Evolutionary conservation across 2,113 vertebrate genomes (phyloP).

Genomic region (Rhinolophus ferrumequinum): DNA sequence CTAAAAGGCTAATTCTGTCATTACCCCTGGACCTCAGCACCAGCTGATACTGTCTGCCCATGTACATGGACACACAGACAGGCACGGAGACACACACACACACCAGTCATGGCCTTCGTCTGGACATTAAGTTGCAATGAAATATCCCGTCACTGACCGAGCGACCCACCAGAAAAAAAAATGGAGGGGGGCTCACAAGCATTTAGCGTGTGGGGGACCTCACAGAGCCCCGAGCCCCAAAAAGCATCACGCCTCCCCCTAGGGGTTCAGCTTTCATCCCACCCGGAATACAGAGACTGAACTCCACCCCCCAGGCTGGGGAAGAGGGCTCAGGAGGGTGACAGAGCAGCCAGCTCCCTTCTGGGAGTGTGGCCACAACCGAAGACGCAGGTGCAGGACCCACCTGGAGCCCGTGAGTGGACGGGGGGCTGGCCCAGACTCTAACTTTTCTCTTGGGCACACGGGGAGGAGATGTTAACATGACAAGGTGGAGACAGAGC

Average conservation of each 20-base stretch:
- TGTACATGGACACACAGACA: neutral
- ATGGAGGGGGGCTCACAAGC: accelerated
- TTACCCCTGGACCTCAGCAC: too few species aligned
- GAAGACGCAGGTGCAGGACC: neutral
- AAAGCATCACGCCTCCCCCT: too few species aligned
- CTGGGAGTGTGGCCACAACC: accelerated
- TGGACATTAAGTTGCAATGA: neutral
- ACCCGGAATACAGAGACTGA: neutral
- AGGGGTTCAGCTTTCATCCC: too few species aligned
- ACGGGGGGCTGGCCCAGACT: neutral
- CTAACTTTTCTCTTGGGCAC: neutral
- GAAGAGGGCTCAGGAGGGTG: too few species aligned
- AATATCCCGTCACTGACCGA: neutral
- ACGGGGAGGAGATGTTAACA: too few species aligned
- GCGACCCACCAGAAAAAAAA: neutral
- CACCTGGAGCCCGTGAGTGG: neutral
- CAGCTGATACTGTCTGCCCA: too few species aligned
- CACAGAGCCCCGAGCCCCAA: too few species aligned
- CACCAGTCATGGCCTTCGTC: neutral
- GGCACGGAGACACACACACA: neutral
- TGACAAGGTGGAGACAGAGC: accelerated
- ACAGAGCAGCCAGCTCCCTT: accelerated
- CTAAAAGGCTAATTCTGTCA: neutral
- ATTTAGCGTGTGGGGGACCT: too few species aligned
- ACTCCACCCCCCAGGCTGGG: accelerated